Conservation (phyloP, 1,140 invertebrate species). For the Drosophila asahinai region DNA sequence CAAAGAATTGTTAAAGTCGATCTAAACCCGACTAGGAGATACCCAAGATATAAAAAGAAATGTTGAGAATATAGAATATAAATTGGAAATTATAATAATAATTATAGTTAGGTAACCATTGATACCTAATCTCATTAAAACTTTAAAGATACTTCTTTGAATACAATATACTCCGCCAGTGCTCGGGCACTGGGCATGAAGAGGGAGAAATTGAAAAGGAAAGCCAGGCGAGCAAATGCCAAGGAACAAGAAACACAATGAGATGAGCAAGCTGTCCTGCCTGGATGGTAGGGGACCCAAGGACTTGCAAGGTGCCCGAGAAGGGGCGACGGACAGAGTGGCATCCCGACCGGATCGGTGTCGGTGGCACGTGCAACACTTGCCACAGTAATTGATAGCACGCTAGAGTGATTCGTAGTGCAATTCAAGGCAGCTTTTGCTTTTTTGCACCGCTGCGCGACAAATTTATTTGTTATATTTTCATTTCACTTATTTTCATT, state of each 20-base stretch:
- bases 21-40: not conserved
- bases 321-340: not conserved
- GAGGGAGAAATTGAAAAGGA: slow-evolving; percentile 39
- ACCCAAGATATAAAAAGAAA: not conserved
- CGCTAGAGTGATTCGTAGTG: slow-evolving; percentile 78
- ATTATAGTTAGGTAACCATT: no score
- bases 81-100: no score
- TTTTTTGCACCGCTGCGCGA: slow-evolving; percentile 47
- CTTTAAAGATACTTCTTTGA: not conserved
- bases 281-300: slow-evolving; percentile 5
- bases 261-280: slow-evolving; percentile 68
- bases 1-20: not conserved
- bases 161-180: slow-evolving; percentile 10
- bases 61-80: no score
- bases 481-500: slow-evolving; percentile 33
- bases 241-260: slow-evolving; percentile 62
- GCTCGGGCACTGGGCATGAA: slow-evolving; percentile 7
- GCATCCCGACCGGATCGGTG: slow-evolving; percentile 35
- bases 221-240: slow-evolving; percentile 62
- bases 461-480: slow-evolving; percentile 55
- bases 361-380: slow-evolving; percentile 79
- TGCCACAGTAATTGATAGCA: slow-evolving; percentile 83
- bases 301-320: slow-evolving; percentile 13
- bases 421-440: slow-evolving; percentile 61
- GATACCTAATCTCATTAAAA: not conserved